phyloP scores from a whole-genome alignment of 2,113 vertebrate genomes.

The Terrapene triunguis region DNA sequence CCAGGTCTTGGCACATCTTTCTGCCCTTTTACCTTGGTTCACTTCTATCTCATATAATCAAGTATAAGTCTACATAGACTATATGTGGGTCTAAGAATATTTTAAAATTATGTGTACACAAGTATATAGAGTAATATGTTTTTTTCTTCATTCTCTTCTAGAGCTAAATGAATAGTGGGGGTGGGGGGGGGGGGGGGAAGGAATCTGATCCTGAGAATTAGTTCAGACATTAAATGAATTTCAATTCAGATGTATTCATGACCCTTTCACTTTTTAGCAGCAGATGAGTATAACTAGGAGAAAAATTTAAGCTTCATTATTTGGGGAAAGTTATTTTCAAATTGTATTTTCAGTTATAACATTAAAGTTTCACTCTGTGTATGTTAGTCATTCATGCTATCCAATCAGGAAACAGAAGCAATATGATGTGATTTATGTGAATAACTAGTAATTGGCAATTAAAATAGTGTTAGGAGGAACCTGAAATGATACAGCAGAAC shows the following conservation, averaged over 20 bases:
- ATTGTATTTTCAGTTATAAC: neutral
- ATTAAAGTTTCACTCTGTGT: neutral
- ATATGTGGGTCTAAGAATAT: neutral
- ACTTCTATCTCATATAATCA: neutral
- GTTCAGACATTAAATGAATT: neutral
- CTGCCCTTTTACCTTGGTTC: neutral
- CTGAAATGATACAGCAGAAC: neutral
- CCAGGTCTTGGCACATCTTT: neutral
- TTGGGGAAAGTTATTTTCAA: neutral
- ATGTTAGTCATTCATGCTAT: neutral
- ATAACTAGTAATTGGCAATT: neutral
- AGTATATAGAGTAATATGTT: neutral
- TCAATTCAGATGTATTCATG: neutral
- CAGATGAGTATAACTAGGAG: neutral
- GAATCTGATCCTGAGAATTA: neutral
- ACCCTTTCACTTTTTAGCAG: neutral
- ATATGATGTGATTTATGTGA: neutral
- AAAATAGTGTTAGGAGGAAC: neutral
- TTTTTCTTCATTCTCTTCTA: neutral
- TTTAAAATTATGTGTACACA: neutral
- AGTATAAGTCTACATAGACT: neutral
- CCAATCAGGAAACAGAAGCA: neutral
- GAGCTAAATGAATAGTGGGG: neutral
- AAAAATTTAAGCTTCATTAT: neutral
- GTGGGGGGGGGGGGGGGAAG: too few species aligned